These are phyloP conservation scores for Leucosticte australis DNA, from an alignment of 2,113 vertebrate genomes.

Conservation along the genomic window DNA sequence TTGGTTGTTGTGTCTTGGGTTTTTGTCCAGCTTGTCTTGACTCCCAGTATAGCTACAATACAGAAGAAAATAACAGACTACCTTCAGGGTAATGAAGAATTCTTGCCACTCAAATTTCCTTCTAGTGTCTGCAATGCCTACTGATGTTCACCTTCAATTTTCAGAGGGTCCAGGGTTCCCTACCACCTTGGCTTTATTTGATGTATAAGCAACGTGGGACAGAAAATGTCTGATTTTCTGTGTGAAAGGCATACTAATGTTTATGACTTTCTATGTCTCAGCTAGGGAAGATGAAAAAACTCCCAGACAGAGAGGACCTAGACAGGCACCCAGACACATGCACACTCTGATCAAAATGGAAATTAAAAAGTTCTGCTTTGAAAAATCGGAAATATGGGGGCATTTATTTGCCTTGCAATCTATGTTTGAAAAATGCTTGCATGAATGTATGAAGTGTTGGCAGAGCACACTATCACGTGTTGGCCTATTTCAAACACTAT, in stretches of 20 bases:
- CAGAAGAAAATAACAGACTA: not conserved
- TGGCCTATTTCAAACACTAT: not conserved
- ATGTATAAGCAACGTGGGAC: not conserved
- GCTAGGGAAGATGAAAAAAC: not conserved
- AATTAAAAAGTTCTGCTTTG: slow-evolving; percentile 10
- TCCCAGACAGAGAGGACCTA: not conserved
- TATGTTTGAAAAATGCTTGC: not conserved
- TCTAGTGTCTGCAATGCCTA: not conserved
- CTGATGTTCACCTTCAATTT: not conserved
- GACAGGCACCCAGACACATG: not conserved
- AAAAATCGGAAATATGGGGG: not conserved
- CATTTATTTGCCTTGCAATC: not conserved
- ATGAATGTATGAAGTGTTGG: not conserved
- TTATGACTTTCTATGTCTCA: not conserved
- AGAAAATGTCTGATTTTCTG: not conserved
- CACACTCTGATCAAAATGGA: slow-evolving; percentile 9
- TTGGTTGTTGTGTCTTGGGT: not conserved
- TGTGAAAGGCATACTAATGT: not conserved
- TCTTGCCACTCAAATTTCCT: not conserved
- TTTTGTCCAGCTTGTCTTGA: not conserved
- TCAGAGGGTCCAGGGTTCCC: not conserved
- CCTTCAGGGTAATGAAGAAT: not conserved
- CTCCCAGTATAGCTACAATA: not conserved
- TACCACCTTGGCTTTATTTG: not conserved
- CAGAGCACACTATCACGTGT: not conserved